Evolutionary conservation across 2,113 vertebrate genomes (phyloP).

Genomic region (Eclectus roratus): DNA sequence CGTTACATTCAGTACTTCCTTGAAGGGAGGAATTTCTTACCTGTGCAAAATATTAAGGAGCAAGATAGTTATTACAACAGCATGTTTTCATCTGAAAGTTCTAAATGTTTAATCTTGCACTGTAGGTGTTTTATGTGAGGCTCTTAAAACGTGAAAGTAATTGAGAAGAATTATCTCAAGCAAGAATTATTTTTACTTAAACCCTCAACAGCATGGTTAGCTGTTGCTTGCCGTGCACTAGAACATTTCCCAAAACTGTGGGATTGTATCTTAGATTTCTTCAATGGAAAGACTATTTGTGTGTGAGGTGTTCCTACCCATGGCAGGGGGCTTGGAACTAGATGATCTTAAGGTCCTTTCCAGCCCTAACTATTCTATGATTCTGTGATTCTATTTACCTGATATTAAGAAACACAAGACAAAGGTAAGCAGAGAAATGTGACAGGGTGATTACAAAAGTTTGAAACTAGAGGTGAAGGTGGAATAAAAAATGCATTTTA

Average conservation of each 20-base stretch:
- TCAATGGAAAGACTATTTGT: background rate
- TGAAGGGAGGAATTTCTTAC: background rate
- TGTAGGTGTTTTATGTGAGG: background rate
- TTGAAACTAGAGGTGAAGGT: background rate
- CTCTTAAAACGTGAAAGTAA: background rate
- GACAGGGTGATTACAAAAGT: background rate
- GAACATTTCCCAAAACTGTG: background rate
- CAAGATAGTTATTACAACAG: background rate
- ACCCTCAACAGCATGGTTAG: background rate
- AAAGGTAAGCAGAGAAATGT: background rate
- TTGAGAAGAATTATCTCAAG: background rate
- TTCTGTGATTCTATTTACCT: background rate
- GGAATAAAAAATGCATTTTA: background rate
- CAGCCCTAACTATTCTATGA: too few species aligned
- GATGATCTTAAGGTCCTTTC: too few species aligned
- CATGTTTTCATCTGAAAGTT: background rate
- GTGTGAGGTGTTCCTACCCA: too few species aligned
- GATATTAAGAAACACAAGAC: background rate
- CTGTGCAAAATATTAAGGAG: background rate
- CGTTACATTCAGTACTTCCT: background rate
- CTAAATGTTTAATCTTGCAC: background rate
- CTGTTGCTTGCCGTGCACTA: background rate
- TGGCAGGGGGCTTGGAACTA: too few species aligned
- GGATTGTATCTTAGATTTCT: background rate
- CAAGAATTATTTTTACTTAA: background rate